Evolutionary conservation across 2,888 invertebrate species (phyloP), one percentile per base, ranked within the genome.

Genomic region (Rhamnusium bicolor): DNA sequence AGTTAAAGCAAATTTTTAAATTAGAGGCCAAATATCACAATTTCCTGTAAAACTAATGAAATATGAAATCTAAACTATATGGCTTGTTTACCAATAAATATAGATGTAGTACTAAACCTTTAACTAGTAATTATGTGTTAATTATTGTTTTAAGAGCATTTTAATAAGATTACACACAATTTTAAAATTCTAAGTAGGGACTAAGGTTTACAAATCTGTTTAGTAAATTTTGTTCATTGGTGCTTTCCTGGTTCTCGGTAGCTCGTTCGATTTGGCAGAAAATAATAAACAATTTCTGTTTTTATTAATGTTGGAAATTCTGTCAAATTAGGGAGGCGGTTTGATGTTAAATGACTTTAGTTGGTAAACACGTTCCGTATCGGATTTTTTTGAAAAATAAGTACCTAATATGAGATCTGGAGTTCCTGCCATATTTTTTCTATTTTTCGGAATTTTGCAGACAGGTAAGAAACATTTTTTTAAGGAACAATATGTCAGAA

Each of bases 21-120:
- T 65, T 67, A 56, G 8, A 67, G 56, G 67, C 67, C 47, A 56
- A 46, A 67, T 67, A 67, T 56, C 67, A 69, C 69, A 69, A 69
- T 54, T 69, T 69, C 69, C 67, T 67, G 67, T 10, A 24, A 54
- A 67, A 21, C 56, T 51, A 24, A 18, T 56, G 67, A 54, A 67
- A 67, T 56, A 66, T 54, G 53, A 69, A 69, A 58, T 16, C n/a
- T 40, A 29, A 51, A 69, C 54, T 54, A 47, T 32, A 53, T 16
- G 12, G 32, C 21, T 60, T 69, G 69, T 69, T 62, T 69, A 67
- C 67, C 24, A 46, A 46, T 67, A 67, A 67, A 67, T 32, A 56
- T 56, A 29, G 67, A 40, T 56, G 46, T 40, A 40, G 56, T 46
- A 56, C 46, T 67, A 67, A 67, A 40, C 16, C 21, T 56, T 40